Conservation (phyloP, 2,113 vertebrate genomes). For the Capreolus pygargus region DNA sequence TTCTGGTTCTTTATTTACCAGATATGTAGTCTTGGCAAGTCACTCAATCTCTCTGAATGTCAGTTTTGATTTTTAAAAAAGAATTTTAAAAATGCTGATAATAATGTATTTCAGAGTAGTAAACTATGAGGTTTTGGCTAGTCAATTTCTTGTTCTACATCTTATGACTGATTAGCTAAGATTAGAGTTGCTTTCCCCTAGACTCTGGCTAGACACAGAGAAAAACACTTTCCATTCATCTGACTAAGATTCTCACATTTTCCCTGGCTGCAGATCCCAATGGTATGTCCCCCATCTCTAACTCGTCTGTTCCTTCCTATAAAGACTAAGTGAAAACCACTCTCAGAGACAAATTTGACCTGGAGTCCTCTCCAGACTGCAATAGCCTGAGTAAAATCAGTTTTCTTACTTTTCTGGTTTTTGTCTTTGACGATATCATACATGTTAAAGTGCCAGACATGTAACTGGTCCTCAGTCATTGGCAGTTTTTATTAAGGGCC, state of each 20-base stretch:
- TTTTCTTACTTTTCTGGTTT: neutral
- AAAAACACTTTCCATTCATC: neutral
- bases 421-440: neutral
- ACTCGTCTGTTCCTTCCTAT: neutral
- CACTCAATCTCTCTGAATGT: neutral
- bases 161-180: neutral
- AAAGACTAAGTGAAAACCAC: neutral
- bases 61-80: neutral
- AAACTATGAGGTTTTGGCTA: conserved; percentile 7
- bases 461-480: neutral
- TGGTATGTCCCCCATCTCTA: neutral
- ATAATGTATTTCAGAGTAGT: neutral
- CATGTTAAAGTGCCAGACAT: neutral
- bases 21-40: neutral
- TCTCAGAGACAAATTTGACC: neutral
- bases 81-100: neutral
- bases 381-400: neutral
- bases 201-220: neutral
- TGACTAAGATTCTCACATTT: neutral
- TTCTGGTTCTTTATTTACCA: neutral
- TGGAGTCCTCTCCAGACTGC: neutral
- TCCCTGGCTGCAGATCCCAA: neutral
- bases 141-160: neutral
- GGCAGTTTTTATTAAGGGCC: neutral
- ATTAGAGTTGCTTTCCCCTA: neutral